These are phyloP conservation scores for Coregonus ussuriensis DNA, from an alignment of 2,797 vertebrate species.

Conservation along the genomic window DNA sequence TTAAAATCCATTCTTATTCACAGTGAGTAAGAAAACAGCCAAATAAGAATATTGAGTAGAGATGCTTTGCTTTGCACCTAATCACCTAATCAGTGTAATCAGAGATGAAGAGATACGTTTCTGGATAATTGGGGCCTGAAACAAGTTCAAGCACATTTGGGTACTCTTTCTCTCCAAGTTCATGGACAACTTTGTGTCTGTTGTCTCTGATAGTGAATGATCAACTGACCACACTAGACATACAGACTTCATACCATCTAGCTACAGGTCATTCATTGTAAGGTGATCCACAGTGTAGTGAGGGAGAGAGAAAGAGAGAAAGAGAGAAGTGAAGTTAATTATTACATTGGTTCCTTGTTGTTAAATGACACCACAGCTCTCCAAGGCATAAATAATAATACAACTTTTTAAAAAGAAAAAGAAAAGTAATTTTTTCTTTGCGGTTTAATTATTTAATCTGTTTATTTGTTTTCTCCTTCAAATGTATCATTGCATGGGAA, in stretches of 20 bases:
- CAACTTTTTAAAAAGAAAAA: too few relatives aligned
- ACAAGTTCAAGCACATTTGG: neutral
- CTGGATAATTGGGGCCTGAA: neutral
- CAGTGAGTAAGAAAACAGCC: neutral
- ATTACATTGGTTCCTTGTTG: too few relatives aligned
- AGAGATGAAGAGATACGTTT: neutral
- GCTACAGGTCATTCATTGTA: too few relatives aligned
- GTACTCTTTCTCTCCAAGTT: too few relatives aligned
- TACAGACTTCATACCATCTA: too few relatives aligned
- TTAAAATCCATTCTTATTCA: neutral
- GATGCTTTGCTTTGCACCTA: neutral
- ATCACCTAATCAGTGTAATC: slow-evolving; percentile 2
- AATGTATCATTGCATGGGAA: too few relatives aligned
- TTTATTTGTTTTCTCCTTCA: too few relatives aligned
- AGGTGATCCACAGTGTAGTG: too few relatives aligned
- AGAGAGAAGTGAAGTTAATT: neutral
- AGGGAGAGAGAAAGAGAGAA: neutral
- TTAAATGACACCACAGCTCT: too few relatives aligned
- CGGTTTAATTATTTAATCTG: too few relatives aligned
- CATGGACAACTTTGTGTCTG: neutral
- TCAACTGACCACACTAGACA: neutral
- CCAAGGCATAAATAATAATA: too few relatives aligned
- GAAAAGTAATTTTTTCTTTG: too few relatives aligned
- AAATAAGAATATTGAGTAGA: neutral
- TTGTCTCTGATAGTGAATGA: neutral